A percentile compares a stretch with the other conserved stretches of the same genome.
These are phyloP conservation scores for Chionomys nivalis DNA, from an alignment of 2,113 vertebrate species.

Conservation along the genomic window DNA sequence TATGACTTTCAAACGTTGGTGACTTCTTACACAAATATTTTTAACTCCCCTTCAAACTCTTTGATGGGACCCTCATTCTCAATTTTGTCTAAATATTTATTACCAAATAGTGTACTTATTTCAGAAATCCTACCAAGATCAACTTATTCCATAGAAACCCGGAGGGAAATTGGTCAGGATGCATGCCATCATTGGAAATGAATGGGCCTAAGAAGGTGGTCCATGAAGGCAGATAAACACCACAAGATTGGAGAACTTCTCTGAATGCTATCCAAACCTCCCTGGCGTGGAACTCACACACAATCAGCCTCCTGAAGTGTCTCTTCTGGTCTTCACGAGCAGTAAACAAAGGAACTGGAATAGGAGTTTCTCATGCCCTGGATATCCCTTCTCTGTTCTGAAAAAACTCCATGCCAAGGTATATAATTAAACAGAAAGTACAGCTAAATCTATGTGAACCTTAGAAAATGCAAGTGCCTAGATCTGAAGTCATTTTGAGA, in stretches of 20 bases:
- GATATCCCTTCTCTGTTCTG: background rate
- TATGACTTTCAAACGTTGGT: conserved; percentile 36
- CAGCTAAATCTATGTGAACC: conserved; percentile 48
- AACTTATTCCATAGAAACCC: conserved; percentile 48
- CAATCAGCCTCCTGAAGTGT: background rate
- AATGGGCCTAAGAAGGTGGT: conserved; percentile 34
- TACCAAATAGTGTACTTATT: conserved; percentile 29
- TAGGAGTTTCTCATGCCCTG: background rate
- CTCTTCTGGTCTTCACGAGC: background rate
- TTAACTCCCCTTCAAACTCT: conserved; percentile 5
- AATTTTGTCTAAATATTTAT: conserved; percentile 67
- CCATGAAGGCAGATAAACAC: conserved; percentile 49
- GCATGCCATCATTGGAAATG: background rate
- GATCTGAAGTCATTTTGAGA: conserved; percentile 45
- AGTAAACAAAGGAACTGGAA: conserved; percentile 30
- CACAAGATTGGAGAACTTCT: conserved; percentile 44
- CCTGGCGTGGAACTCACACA: conserved; percentile 47
- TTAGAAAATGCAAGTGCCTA: conserved; percentile 12
- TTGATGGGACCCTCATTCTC: conserved; percentile 2
- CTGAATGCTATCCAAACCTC: conserved; percentile 51
- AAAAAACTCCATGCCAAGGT: background rate
- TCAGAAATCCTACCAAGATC: conserved; percentile 46
- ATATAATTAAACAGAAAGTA: conserved; percentile 39
- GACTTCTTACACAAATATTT: conserved; percentile 54
- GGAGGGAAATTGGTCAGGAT: background rate